Evolutionary conservation across 2,113 vertebrate species (phyloP), one percentile per base, ranked within the genome.

Genomic region (Helogale parvula): DNA sequence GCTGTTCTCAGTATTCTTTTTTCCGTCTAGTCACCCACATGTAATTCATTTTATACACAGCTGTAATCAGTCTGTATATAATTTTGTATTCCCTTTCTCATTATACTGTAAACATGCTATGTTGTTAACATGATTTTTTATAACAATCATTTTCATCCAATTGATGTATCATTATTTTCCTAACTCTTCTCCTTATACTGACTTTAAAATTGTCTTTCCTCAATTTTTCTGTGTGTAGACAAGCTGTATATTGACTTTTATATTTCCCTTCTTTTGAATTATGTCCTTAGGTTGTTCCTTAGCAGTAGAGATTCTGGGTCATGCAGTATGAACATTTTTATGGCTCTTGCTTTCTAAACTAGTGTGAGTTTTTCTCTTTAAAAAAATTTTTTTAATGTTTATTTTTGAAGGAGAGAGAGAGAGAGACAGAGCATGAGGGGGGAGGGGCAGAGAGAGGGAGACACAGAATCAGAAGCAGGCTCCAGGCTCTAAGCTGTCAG

Each of bases 21-120:
- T 79, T 60, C 72, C 89, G 76, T 88, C 63, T 65, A 77, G 54
- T 80, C 89, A 38, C 80, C 79, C 71, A 81, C 41, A 84, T 80
- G 91, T 23, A 94, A 87, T 90, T 90, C 41, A 15, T 95, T 92
- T 81, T 66, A 88, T 38, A 94, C 5, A 88, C 35, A 89, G 41
- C 45, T 93, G 1, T 94, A 57, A 93, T 85, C 66, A 88, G 52
- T 68, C 13, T 66, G 35, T 35, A 87, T 79, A 85, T 69, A 94
- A 94, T 93, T 94, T 90, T 84, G 63, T 83, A 31, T 95, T 97
- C n/a, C 80, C 90, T 84, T 77, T 69, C 66, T 93, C 71, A 88
- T 68, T 94, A 63, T 83, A 91, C 17, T 89, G 14, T 93, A 96
- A 97, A 91, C 76, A 82, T 60, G 77, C 38, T 88, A 29, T 60